phyloP scores from a whole-genome alignment of 2,113 vertebrate species.

The Pluvianellus socialis region DNA sequence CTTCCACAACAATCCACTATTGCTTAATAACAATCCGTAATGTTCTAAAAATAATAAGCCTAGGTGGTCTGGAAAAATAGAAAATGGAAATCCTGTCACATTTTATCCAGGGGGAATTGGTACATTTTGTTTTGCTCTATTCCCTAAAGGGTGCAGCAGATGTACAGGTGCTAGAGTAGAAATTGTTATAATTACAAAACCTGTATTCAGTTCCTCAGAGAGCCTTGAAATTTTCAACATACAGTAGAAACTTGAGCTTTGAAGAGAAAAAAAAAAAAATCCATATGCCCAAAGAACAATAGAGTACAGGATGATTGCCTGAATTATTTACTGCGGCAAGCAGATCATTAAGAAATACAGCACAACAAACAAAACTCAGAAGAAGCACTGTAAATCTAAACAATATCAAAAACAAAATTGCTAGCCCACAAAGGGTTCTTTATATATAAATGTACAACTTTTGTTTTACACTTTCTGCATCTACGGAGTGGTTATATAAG shows the following conservation, averaged over 20 bases:
- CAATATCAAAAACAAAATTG: not conserved
- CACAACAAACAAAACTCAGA: conserved; percentile 20
- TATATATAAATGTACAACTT: not conserved
- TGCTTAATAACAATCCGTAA: conserved; percentile 50
- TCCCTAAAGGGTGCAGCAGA: conserved; percentile 56
- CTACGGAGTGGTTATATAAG: not conserved
- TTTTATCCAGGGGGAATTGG: conserved; percentile 31
- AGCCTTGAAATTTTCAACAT: conserved; percentile 65
- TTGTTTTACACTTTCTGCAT: not conserved
- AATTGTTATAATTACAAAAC: conserved; percentile 71
- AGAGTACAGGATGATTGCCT: conserved; percentile 58
- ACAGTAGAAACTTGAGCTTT: conserved; percentile 51
- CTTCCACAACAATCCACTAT: not conserved
- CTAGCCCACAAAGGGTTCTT: not conserved
- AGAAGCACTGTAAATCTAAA: conserved; percentile 30
- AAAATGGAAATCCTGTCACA: conserved; percentile 60
- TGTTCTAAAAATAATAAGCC: conserved; percentile 61
- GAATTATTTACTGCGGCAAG: conserved; percentile 71
- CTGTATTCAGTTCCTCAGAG: conserved; percentile 56
- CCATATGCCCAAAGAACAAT: conserved; percentile 55
- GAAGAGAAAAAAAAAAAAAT: conserved; percentile 48
- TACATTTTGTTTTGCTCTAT: conserved; percentile 51
- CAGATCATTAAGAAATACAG: conserved; percentile 52
- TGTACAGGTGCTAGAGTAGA: conserved; percentile 64
- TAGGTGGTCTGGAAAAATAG: conserved; percentile 36